A percentile compares a stretch with the other conserved stretches of the same genome.
These are phyloP conservation scores for Acleris emargana DNA, from an alignment of 2,888 invertebrate genomes.

Conservation along the genomic window DNA sequence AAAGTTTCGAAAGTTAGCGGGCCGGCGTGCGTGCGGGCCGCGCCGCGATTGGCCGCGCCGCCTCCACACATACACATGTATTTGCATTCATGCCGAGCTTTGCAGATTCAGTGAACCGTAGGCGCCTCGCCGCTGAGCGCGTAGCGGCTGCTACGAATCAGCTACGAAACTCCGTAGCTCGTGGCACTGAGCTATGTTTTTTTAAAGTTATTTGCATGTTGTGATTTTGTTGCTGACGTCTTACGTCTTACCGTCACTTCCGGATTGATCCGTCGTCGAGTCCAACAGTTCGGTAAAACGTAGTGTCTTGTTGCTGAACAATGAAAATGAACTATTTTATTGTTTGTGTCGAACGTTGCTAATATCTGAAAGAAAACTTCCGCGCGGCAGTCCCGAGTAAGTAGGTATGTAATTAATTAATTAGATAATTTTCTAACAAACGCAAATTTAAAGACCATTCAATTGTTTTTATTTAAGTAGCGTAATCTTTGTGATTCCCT, in stretches of 20 bases:
- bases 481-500: too few species aligned
- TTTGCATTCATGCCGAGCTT: slow-evolving; percentile 74
- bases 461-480: too few species aligned
- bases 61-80: slow-evolving; percentile 75
- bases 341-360: background rate
- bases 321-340: background rate
- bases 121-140: slow-evolving; percentile 61
- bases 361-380: background rate
- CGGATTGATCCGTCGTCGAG: background rate
- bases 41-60: slow-evolving; percentile 70
- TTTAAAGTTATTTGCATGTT: slow-evolving; percentile 31
- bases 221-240: slow-evolving; percentile 7
- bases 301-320: background rate
- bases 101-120: slow-evolving; percentile 82
- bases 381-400: slow-evolving; percentile 6
- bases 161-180: slow-evolving; percentile 53
- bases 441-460: too few species aligned
- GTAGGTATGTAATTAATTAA: background rate
- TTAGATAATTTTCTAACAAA: background rate
- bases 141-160: slow-evolving; percentile 69
- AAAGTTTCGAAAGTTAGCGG: slow-evolving; percentile 79
- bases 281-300: background rate
- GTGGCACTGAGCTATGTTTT: slow-evolving; percentile 50
- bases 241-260: background rate
- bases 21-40: slow-evolving; percentile 73